Evolutionary conservation across 2,888 invertebrate species (phyloP).

Genomic region (Phortica okadai): DNA sequence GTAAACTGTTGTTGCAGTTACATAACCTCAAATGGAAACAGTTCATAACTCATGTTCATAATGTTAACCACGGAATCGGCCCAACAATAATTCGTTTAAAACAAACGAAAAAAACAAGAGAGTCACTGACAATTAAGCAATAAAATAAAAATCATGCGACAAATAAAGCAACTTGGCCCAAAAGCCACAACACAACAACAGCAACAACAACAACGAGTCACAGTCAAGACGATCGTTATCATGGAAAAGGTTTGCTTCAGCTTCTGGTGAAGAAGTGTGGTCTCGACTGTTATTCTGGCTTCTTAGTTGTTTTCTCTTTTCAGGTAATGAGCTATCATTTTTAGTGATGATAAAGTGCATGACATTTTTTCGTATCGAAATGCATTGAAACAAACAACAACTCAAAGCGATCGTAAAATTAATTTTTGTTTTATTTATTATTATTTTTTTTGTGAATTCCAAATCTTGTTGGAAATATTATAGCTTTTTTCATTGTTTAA

Average conservation of each 20-base stretch:
- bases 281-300: not conserved
- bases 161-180: constrained; percentile 22
- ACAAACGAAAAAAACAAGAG: constrained; percentile 49
- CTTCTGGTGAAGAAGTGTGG: constrained; percentile 38
- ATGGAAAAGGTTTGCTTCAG: constrained; percentile 14
- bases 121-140: constrained; percentile 66
- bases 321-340: constrained; percentile 48
- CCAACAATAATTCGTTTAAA: constrained; percentile 35
- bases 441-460: not conserved
- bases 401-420: constrained; percentile 28
- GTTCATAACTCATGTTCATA: constrained; percentile 53
- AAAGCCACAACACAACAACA: constrained; percentile 31
- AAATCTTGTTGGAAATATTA: not conserved
- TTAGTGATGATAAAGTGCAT: constrained; percentile 40
- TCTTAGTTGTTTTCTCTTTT: not conserved
- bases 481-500: not conserved
- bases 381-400: not conserved
- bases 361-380: not conserved
- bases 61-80: constrained; percentile 24
- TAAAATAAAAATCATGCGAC: constrained; percentile 61
- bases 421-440: constrained; percentile 16
- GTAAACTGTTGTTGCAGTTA: constrained; percentile 59
- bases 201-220: constrained; percentile 14
- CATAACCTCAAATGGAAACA: constrained; percentile 59
- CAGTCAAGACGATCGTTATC: constrained; percentile 40